Conservation (phyloP, 2,888 invertebrate species). For the Noctua comes region DNA sequence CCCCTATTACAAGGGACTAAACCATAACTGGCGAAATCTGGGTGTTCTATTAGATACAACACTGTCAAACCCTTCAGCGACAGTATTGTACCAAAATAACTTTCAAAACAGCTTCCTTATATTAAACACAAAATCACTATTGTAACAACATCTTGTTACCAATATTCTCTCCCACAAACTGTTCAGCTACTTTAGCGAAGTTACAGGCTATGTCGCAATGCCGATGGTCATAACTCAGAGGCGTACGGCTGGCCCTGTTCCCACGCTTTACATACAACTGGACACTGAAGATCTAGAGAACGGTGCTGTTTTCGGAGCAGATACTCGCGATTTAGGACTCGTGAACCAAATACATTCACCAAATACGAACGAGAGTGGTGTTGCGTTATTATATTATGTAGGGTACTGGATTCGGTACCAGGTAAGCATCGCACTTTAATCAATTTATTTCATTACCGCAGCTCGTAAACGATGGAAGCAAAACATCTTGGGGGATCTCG, state of each 20-base stretch:
- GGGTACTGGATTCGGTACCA: not conserved
- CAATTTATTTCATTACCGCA: not conserved
- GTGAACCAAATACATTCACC: slow-evolving; percentile 34
- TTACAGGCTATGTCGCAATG: slow-evolving; percentile 42
- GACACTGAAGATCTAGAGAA: slow-evolving; percentile 53
- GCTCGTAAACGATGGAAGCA: not conserved
- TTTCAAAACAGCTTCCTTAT: slow-evolving; percentile 11
- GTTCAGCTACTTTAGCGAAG: not conserved
- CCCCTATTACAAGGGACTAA: too few relatives aligned
- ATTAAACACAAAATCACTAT: slow-evolving; percentile 1
- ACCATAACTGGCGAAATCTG: too few relatives aligned
- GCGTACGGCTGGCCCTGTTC: slow-evolving; percentile 45
- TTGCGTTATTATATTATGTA: not conserved
- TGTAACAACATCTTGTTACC: not conserved
- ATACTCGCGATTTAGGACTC: slow-evolving; percentile 33
- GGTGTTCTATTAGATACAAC: too few relatives aligned
- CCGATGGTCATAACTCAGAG: slow-evolving; percentile 50
- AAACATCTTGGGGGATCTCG: not conserved
- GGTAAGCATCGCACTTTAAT: not conserved
- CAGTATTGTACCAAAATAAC: too few relatives aligned
- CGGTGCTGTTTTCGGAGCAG: slow-evolving; percentile 23
- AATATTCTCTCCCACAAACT: slow-evolving; percentile 28
- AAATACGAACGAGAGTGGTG: slow-evolving; percentile 12
- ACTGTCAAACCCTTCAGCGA: too few relatives aligned
- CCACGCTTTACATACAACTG: slow-evolving; percentile 61